Base-by-base conservation (phyloP, 2,797 vertebrate genomes). In the Spondyliosoma cantharus region DNA sequence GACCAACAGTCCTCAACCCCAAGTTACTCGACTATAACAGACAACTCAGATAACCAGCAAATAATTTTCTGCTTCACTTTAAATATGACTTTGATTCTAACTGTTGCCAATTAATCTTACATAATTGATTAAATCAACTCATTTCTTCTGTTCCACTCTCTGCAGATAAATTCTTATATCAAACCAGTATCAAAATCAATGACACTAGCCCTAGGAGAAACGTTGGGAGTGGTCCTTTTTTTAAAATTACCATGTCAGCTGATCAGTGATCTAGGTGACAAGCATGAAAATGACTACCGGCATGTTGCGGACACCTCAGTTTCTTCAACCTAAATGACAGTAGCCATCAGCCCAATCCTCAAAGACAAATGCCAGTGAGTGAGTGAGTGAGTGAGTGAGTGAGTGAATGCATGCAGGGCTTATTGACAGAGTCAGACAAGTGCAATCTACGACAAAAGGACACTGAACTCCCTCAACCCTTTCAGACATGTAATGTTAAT, bases 171-270 rank as follows among this genome's bases (percentile, higher is more conserved):
- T 54, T 48, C 42, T 20, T 49, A 52, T 24, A 78, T 69, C 29
- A 72, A 60, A 61, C 24, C 42, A 54, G 45, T 19, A 76, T 54
- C n/a, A 60, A 59, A 73, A 79, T 6, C 9, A 37, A 59, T 27
- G 3, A 15, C 60, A 62, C 76, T 50, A 74, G 82, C 66, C 59
- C 59, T 7, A 25, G 2, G 2, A 67, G 29, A 77, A 58, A 73
- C 72, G 69, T 12, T 66, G 84, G 90, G 85, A 91, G 89, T 88
- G 87, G 79, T 78, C 67, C 78, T 80, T 60, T 86, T 66, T 50
- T n/a, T n/a, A n/a, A 78, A 82, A 81, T 57, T 71, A 83, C 59
- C 46, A 42, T 71, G 81, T 89, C 78, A 86, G 86, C 85, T 89
- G 82, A 87, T 86, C 82, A 65, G 69, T 68, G 76, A 81, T 56